These are phyloP conservation scores for Acipenser transmontanus DNA, from an alignment of 2,797 vertebrate species.

Conservation along the genomic window DNA sequence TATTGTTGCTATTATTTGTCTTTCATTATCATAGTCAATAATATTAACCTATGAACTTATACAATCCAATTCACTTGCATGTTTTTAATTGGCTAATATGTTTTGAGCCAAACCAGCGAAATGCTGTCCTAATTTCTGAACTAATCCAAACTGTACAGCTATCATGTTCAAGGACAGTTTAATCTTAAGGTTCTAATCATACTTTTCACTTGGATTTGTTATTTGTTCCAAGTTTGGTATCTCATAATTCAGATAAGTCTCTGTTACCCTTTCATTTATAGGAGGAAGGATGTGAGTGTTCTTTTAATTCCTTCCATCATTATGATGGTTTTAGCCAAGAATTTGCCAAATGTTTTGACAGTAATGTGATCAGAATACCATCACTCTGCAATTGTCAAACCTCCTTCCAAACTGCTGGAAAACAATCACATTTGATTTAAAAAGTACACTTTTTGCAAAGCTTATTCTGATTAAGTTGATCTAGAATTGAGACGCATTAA, in stretches of 20 bases:
- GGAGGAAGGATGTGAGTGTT: constrained; percentile 8
- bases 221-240: constrained; percentile 3
- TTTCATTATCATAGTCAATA: too few species aligned
- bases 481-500: not conserved
- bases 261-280: constrained; percentile 8
- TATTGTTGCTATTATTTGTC: too few species aligned
- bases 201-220: not conserved
- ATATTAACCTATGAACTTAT: too few species aligned
- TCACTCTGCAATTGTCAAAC: constrained; percentile 10
- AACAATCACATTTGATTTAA: not conserved
- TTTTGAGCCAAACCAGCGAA: too few species aligned
- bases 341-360: constrained; percentile 7
- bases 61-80: too few species aligned
- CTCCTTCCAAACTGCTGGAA: not conserved
- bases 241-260: constrained; percentile 16
- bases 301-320: not conserved
- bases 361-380: constrained; percentile 2
- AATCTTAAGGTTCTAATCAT: not conserved
- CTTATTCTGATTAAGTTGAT: not conserved
- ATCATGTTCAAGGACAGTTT: not conserved
- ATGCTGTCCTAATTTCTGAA: too few species aligned
- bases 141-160: not conserved
- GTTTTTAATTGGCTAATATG: too few species aligned
- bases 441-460: not conserved
- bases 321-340: constrained; percentile 13